Evolutionary conservation across 2,888 invertebrate species (phyloP).

Genomic region (Tanytarsus gracilentus): DNA sequence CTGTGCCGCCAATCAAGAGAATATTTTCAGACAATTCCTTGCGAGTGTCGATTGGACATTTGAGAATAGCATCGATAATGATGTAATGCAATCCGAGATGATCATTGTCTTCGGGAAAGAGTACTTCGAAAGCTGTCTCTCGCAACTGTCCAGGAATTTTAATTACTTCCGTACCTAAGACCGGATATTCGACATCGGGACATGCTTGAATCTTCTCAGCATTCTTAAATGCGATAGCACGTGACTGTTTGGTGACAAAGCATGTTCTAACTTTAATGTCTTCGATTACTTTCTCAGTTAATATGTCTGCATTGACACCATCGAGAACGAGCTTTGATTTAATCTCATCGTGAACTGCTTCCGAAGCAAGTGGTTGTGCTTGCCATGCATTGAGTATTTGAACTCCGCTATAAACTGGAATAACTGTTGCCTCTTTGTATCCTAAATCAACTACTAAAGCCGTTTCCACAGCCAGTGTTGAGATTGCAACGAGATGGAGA

Average conservation of each 20-base stretch:
- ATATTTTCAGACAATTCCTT: slow-evolving; percentile 71
- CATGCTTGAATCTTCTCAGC: slow-evolving; percentile 44
- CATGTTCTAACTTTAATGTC: slow-evolving; percentile 57
- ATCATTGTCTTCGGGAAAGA: slow-evolving; percentile 79
- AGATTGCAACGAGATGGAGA: slow-evolving; percentile 71
- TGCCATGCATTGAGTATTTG: slow-evolving; percentile 79
- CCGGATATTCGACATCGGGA: slow-evolving; percentile 57
- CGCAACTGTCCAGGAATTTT: slow-evolving; percentile 59
- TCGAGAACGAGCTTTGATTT: slow-evolving; percentile 44
- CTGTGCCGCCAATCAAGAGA: slow-evolving; percentile 77
- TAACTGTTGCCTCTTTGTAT: slow-evolving; percentile 68
- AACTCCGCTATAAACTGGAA: slow-evolving; percentile 80
- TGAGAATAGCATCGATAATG: slow-evolving; percentile 70
- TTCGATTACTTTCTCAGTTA: slow-evolving; percentile 55
- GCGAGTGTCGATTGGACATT: slow-evolving; percentile 76
- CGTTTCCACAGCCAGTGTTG: slow-evolving; percentile 72
- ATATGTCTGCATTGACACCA: slow-evolving; percentile 40
- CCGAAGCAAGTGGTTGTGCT: slow-evolving; percentile 67
- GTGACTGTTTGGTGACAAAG: slow-evolving; percentile 16
- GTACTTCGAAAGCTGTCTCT: slow-evolving; percentile 72
- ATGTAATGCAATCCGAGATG: slow-evolving; percentile 73
- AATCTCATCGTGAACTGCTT: slow-evolving; percentile 59
- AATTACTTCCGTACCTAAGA: slow-evolving; percentile 55
- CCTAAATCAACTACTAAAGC: slow-evolving; percentile 84
- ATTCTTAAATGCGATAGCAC: slow-evolving; percentile 48